Conservation (phyloP, 2,797 vertebrate species). For the Crotalus adamanteus region DNA sequence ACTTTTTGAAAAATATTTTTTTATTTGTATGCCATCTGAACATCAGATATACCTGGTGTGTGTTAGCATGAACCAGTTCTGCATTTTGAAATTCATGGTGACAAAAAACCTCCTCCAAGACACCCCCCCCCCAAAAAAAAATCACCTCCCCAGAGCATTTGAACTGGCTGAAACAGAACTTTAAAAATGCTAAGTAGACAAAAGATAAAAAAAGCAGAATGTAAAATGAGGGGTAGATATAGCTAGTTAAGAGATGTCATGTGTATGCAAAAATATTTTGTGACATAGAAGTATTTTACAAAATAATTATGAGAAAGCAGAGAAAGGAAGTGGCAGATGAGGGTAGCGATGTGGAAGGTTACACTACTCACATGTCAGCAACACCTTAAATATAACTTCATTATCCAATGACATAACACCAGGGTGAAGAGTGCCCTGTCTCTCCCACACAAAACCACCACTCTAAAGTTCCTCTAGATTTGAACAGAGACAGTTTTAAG, state of each 20-base stretch:
- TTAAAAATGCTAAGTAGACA: slow-evolving; percentile 12
- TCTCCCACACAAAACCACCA: neutral
- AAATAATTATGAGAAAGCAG: slow-evolving; percentile 72
- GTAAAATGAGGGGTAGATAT: slow-evolving; percentile 55
- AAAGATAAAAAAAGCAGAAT: slow-evolving; percentile 44
- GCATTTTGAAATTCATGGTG: slow-evolving; percentile 85
- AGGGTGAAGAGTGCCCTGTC: neutral
- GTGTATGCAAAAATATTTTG: slow-evolving; percentile 67
- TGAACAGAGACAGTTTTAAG: neutral
- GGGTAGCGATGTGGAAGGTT: slow-evolving; percentile 61
- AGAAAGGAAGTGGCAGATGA: slow-evolving; percentile 48
- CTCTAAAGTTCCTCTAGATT: neutral
- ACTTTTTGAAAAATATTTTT: slow-evolving; percentile 73
- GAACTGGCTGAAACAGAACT: slow-evolving; percentile 66
- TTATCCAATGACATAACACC: slow-evolving; percentile 52
- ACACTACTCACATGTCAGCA: slow-evolving; percentile 67
- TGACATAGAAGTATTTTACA: slow-evolving; percentile 73
- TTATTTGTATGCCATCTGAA: slow-evolving; percentile 90
- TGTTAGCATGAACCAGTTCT: slow-evolving; percentile 86
- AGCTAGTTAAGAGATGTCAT: slow-evolving; percentile 50
- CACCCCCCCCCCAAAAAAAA: slow-evolving; percentile 18
- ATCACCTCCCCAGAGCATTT: slow-evolving; percentile 53
- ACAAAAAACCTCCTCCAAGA: slow-evolving; percentile 69
- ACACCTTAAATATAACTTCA: slow-evolving; percentile 59
- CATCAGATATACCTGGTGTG: slow-evolving; percentile 90